Conservation (phyloP, 1,140 invertebrate genomes). For the Lucilia sericata region DNA sequence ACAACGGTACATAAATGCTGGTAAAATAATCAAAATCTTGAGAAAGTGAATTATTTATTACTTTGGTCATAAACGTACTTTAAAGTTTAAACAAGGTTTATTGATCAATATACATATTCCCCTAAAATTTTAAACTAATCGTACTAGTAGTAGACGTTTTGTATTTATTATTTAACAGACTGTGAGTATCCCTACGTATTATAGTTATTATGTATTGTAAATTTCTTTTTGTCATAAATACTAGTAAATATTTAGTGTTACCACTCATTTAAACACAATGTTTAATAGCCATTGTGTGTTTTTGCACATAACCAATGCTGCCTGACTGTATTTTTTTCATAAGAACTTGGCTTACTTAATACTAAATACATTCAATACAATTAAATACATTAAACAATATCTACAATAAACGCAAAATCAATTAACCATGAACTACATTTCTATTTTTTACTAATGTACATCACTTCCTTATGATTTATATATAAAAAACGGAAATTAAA, state of each 20-base stretch:
- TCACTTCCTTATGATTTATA: background rate
- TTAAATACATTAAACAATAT: too few species aligned
- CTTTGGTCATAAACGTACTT: too few species aligned
- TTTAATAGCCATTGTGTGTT: background rate
- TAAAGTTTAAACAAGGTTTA: too few species aligned
- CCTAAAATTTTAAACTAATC: too few species aligned
- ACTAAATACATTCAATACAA: background rate
- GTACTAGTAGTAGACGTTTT: too few species aligned
- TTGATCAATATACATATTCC: too few species aligned
- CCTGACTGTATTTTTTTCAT: background rate
- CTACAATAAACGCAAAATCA: background rate
- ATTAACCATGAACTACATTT: background rate
- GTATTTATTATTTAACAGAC: background rate
- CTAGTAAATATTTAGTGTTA: background rate
- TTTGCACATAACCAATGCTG: background rate
- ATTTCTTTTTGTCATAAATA: background rate
- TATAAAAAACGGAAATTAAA: background rate
- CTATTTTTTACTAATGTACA: background rate
- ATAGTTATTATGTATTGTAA: background rate
- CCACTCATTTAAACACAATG: conserved; percentile 2
- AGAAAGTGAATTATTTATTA: too few species aligned
- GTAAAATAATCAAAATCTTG: too few species aligned
- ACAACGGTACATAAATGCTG: too few species aligned
- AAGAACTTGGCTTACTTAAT: background rate
- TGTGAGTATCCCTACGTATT: background rate